Conservation (phyloP, 1,140 invertebrate genomes). For the Kradibia gibbosae region DNA sequence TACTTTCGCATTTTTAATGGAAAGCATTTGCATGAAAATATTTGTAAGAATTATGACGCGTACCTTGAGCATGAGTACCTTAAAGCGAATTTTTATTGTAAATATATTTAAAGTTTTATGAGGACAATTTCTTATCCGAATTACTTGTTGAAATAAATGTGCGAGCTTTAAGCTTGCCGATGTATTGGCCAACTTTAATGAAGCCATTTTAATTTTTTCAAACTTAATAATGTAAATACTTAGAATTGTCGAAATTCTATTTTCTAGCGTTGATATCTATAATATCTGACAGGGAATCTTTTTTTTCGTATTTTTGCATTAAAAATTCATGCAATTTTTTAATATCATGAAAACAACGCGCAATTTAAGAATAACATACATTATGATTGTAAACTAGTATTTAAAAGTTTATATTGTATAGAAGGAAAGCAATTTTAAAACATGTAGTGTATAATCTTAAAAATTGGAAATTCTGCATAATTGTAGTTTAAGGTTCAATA, state of each 20-base stretch:
- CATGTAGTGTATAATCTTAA: no score
- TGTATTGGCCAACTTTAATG: not conserved
- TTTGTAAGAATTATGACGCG: not conserved
- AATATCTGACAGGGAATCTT: not conserved
- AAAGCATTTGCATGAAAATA: not conserved
- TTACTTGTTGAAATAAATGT: not conserved
- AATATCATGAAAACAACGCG: not conserved
- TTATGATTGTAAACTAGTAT: no score
- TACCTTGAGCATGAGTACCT: not conserved
- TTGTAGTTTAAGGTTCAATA: no score
- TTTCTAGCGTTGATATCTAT: not conserved
- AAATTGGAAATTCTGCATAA: no score
- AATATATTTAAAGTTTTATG: not conserved
- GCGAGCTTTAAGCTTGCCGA: not conserved
- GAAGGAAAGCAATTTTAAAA: no score
- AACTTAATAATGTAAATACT: not conserved
- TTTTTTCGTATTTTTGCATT: not conserved
- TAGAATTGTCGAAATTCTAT: not conserved
- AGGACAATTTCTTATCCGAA: not conserved
- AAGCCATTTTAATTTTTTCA: not conserved
- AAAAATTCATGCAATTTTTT: not conserved
- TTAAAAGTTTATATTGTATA: no score
- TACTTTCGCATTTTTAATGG: not conserved
- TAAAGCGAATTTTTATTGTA: not conserved
- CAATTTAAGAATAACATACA: no score